Base-by-base conservation (phyloP, 2,888 invertebrate species). In the Ennomos quercinarius region DNA sequence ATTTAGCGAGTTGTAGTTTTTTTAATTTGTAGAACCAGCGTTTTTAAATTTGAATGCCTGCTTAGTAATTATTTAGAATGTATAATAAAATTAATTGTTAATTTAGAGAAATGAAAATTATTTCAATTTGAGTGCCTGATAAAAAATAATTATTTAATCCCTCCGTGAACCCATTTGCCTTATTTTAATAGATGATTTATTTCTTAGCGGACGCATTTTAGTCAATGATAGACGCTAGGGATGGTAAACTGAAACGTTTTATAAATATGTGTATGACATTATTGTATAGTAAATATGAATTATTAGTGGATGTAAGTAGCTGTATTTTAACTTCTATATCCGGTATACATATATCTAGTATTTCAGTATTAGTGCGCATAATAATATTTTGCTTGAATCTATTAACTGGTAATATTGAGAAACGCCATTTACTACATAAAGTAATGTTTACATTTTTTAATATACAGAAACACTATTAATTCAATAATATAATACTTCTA, bases 101-200 rank as follows among this genome's bases (percentile, higher is more conserved):
- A 54, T 64, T 64, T 62, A 60, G 56, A 56, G 58, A 71, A 72
- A 74, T 64, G 63, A 62, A 66, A 83, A 83, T 86, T 64, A 64
- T 87, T 86, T 88, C 82, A 85, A 89, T 90, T 89, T 87, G 78
- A 89, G 91, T 91, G 91, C 90, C 91, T 91, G 82, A 83, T 78
- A 80, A 81, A 73, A 83, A 75, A 78, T 78, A 83, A 83, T 87
- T 87, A 71, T 88, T 91, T 87, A 76, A 75, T 90, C 91, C 91
- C 91, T 91, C 91, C 91, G 88, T 77, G 72, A 83, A 83, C 81
- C 88, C 81, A 68, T 88, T 85, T 87, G 91, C 91, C 91, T 92
- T 92, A 92, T 91, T 91, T 91, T 89, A 83, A 86, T 89, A 90
- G 89, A 74, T 46, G 17, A 61, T 76, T 81, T 64, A 78, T 74